phyloP scores from a whole-genome alignment of 2,888 invertebrate species.

The Temnothorax rugatulus region DNA sequence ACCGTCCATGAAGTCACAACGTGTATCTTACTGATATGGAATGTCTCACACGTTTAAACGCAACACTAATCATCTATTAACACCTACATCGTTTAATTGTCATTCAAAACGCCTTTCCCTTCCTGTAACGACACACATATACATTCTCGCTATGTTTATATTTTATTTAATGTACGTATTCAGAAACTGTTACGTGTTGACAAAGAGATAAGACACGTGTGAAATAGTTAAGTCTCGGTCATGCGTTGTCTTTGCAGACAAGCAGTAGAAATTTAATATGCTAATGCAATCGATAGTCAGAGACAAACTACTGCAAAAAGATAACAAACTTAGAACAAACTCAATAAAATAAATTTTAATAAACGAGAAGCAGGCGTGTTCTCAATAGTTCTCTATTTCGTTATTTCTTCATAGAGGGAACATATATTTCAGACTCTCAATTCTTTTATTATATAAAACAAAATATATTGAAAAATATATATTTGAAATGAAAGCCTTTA shows the following conservation, averaged over 20 bases:
- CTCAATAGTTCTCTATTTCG: not conserved
- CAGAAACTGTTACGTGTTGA: not conserved
- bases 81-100: slow-evolving; percentile 65
- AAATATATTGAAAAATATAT: not conserved
- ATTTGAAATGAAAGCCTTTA: not conserved
- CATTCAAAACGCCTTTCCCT: slow-evolving; percentile 59
- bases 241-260: not conserved
- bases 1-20: slow-evolving; percentile 68
- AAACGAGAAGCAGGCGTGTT: not conserved
- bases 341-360: not conserved
- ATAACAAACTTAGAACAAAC: not conserved
- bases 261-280: not conserved
- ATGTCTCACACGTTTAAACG: slow-evolving; percentile 69
- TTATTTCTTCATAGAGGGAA: not conserved
- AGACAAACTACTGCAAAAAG: not conserved
- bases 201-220: not conserved
- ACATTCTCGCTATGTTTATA: slow-evolving; percentile 19
- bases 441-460: not conserved
- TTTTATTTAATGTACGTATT: not conserved
- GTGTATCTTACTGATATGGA: slow-evolving; percentile 63
- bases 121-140: slow-evolving; percentile 69
- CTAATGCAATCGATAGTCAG: not conserved
- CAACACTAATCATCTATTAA: slow-evolving; percentile 65
- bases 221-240: not conserved
- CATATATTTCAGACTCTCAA: too few species aligned